Conservation (phyloP, 2,888 invertebrate species). For the Seira sanloemensis region DNA sequence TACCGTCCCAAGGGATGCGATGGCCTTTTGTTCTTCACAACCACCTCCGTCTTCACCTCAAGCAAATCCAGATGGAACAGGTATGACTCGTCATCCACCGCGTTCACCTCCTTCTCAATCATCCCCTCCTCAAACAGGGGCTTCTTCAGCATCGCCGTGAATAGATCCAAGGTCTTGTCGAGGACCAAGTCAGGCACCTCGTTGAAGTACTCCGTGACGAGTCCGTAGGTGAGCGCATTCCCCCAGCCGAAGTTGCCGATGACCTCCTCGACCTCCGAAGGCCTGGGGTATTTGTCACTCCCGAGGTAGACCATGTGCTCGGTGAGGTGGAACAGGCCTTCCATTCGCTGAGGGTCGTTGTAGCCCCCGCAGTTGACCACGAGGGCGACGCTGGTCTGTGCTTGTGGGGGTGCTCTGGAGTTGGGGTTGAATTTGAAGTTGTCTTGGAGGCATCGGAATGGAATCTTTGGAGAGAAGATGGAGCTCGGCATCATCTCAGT, state of each 20-base stretch:
- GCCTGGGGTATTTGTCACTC: slow-evolving; percentile 26
- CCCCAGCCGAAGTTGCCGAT: slow-evolving; percentile 4
- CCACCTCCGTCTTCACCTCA: background rate
- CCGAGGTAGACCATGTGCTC: slow-evolving; percentile 63
- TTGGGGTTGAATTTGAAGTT: background rate
- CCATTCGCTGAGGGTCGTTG: slow-evolving; percentile 25
- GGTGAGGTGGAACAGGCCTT: slow-evolving; percentile 54
- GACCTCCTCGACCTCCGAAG: background rate
- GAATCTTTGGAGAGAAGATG: too few species aligned
- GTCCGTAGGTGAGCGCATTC: slow-evolving; percentile 32
- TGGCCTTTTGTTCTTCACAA: background rate
- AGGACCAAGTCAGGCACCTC: background rate
- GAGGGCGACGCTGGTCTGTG: slow-evolving; percentile 1
- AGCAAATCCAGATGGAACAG: slow-evolving; percentile 26
- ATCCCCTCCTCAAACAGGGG: slow-evolving; percentile 12
- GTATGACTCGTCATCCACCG: slow-evolving; percentile 47
- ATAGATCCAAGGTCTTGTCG: background rate
- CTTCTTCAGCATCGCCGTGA: slow-evolving; percentile 25
- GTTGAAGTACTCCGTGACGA: slow-evolving; percentile 29
- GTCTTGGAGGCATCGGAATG: background rate
- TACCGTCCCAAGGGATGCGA: slow-evolving; percentile 41
- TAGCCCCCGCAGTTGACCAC: slow-evolving; percentile 31
- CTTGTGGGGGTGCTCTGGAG: background rate
- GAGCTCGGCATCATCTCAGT: background rate
- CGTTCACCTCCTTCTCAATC: slow-evolving; percentile 19